Percentiles rank a stretch among this genome's conserved stretches.
phyloP scores from a whole-genome alignment of 2,888 invertebrate species.

The Lepidochrysops patricia region DNA sequence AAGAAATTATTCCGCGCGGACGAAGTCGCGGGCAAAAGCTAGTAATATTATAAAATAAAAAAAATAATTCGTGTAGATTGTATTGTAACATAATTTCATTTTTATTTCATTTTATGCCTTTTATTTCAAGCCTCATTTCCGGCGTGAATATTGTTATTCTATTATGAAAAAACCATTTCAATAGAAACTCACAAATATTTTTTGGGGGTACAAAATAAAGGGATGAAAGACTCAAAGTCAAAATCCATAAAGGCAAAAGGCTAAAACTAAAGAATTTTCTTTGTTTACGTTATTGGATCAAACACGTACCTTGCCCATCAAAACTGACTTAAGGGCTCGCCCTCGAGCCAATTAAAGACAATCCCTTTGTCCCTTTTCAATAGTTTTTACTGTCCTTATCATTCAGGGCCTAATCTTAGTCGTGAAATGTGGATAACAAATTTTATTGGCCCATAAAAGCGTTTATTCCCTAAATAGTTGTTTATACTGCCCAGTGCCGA shows the following conservation, averaged over 20 bases:
- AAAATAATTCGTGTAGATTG: too few species aligned
- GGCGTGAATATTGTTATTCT: too few species aligned
- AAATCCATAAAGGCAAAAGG: not conserved
- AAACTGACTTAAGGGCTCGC: not conserved
- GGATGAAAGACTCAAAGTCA: not conserved
- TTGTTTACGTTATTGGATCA: not conserved
- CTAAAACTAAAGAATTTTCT: not conserved
- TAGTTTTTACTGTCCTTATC: slow-evolving; percentile 2
- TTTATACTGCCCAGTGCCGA: too few species aligned
- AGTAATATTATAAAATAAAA: too few species aligned
- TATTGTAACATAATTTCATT: too few species aligned
- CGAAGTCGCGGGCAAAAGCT: too few species aligned
- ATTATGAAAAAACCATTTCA: too few species aligned
- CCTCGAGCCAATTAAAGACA: not conserved
- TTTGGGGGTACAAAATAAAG: not conserved
- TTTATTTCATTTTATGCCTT: too few species aligned
- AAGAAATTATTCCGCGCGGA: too few species aligned
- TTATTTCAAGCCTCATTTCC: too few species aligned
- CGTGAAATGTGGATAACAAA: not conserved
- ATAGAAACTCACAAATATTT: too few species aligned
- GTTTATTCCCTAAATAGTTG: not conserved
- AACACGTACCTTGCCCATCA: not conserved
- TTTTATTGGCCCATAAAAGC: not conserved
- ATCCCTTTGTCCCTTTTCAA: not conserved
- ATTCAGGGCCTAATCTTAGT: not conserved